Evolutionary conservation across 30 jellyfish, hydroid and myxozoan genomes (phyloP), one percentile per base, ranked within the genome.

Genomic region (Haliclystus octoradiatus): DNA sequence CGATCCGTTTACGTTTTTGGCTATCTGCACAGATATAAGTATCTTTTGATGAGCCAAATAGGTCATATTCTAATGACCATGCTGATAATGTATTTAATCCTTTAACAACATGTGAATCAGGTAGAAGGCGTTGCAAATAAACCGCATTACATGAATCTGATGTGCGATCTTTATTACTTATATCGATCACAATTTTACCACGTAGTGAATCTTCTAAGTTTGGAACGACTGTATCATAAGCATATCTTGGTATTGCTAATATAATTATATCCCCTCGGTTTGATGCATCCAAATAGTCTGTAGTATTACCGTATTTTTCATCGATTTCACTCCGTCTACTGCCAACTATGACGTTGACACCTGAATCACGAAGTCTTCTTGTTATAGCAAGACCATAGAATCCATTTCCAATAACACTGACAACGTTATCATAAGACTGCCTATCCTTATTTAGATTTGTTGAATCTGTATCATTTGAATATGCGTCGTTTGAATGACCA

Each of bases 71-170:
- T 66, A 85, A 47, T 2, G 94, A 31, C 84, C 88, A 85, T 2
- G 90, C 96, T 2, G 96, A 79, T 32, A 85, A 63, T 22, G 96
- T 85, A 23, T 85, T 85, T 68, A 85, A 73, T 28, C 85, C 96
- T 78, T 85, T 85, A 23, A 78, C 70, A 23, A 85, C 85, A 57
- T 47, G 50, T 27, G 79, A 33, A 29, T 35, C 31, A 0, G 90
- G 93, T 65, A 85, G 33, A 29, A 78, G 63, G 25, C 46, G 35
- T 31, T 80, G 91, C 12, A 85, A 91, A 29, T 31, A 71, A 53
- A 26, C 46, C 26, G 96, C 96, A 30, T 79, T 76, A n/a, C 89
- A 85, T 31, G 34, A 53, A 27, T 85, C 93, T 2, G 75, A 49
- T 0, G 2, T 28, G 3, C 51, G 35, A 22, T 73, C 90, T 25